These are phyloP conservation scores for Mirza zaza DNA, from an alignment of 2,113 vertebrate genomes.

Conservation along the genomic window DNA sequence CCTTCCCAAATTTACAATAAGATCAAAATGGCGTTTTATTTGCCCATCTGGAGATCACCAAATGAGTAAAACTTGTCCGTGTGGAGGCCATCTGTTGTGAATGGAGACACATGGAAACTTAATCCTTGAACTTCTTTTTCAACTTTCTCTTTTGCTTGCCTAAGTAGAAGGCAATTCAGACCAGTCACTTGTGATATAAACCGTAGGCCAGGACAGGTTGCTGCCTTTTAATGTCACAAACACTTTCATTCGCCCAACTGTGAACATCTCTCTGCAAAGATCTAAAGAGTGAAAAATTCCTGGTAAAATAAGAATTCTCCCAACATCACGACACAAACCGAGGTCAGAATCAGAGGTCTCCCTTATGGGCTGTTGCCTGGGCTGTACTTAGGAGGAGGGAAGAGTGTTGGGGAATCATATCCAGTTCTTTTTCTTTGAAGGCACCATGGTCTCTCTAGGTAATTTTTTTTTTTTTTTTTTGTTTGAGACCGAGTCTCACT, in stretches of 20 bases:
- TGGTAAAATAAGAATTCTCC: neutral
- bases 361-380: neutral
- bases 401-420: neutral
- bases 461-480: too few species aligned
- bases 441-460: neutral
- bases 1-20: conserved; percentile 66
- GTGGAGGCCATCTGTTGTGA: conserved; percentile 63
- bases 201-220: conserved; percentile 57
- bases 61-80: conserved; percentile 22
- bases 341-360: neutral
- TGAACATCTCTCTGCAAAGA: conserved; percentile 21
- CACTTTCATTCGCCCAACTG: neutral
- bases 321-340: neutral
- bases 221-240: conserved; percentile 57
- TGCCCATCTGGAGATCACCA: conserved; percentile 69
- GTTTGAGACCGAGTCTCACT: too few species aligned
- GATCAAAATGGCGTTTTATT: conserved; percentile 64
- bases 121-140: conserved; percentile 75
- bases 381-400: neutral
- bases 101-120: conserved; percentile 72
- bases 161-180: conserved; percentile 53
- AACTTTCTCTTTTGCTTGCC: conserved; percentile 71
- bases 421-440: conserved; percentile 5
- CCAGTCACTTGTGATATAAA: conserved; percentile 29
- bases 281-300: conserved; percentile 23